Percentiles rank a stretch among this genome's conserved stretches.
These are phyloP conservation scores for Brevipalpus yothersi DNA, from an alignment of 1,140 invertebrate species.

Conservation along the genomic window DNA sequence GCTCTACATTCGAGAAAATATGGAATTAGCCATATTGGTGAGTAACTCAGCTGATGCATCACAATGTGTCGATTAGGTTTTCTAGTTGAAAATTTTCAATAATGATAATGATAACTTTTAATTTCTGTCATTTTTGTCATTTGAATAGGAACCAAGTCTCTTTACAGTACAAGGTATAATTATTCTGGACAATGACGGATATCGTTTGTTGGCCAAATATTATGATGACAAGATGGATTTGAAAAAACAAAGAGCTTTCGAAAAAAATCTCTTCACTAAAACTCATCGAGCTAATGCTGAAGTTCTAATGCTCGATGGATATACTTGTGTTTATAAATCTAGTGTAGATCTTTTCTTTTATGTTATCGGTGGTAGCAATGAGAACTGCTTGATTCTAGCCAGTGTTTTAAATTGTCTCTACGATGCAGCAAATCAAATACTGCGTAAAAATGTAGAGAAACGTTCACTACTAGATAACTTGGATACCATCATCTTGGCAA, in stretches of 20 bases:
- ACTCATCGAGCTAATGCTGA: conserved; percentile 61
- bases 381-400: conserved; percentile 87
- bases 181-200: conserved; percentile 93
- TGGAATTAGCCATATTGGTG: conserved; percentile 6
- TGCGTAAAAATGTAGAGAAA: conserved; percentile 90
- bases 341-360: conserved; percentile 98
- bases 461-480: conserved; percentile 69
- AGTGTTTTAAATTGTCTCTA: conserved; percentile 86
- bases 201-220: conserved; percentile 89
- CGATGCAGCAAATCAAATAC: conserved; percentile 76
- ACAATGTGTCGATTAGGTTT: too few relatives aligned
- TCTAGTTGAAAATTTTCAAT: background rate
- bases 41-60: background rate
- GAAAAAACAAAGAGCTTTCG: conserved; percentile 89
- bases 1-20: background rate
- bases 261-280: conserved; percentile 92
- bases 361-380: conserved; percentile 77
- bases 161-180: conserved; percentile 84
- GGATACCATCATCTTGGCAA: conserved; percentile 78
- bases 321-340: conserved; percentile 88
- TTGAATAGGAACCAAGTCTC: conserved; percentile 40
- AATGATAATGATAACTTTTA: background rate
- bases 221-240: conserved; percentile 73
- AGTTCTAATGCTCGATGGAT: conserved; percentile 91
- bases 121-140: background rate